phyloP scores from a whole-genome alignment of 2,888 invertebrate genomes.

The Epinotia ramella region DNA sequence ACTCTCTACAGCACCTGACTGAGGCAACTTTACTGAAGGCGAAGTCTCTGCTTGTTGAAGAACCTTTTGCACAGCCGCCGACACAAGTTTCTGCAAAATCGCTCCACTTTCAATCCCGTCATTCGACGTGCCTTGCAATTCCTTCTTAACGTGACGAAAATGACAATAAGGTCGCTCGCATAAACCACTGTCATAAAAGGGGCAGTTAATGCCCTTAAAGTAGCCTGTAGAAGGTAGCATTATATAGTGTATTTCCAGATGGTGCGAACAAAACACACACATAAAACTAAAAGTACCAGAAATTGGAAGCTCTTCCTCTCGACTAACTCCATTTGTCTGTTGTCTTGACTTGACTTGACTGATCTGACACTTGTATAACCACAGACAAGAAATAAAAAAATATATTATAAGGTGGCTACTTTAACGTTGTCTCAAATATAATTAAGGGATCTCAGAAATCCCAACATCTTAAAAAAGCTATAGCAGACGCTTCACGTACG shows the following conservation, averaged over 20 bases:
- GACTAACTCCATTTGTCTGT: conserved; percentile 14
- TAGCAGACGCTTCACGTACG: too few relatives aligned
- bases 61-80: conserved; percentile 87
- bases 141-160: conserved; percentile 93
- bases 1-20: conserved; percentile 46
- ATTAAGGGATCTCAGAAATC: not conserved
- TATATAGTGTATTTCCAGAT: conserved; percentile 53
- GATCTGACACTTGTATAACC: conserved; percentile 34
- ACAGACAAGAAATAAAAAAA: conserved; percentile 18
- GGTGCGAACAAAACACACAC: conserved; percentile 38
- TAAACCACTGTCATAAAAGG: conserved; percentile 91
- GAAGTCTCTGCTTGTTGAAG: conserved; percentile 78
- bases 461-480: too few relatives aligned
- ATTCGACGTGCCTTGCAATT: conserved; percentile 75
- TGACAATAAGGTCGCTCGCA: conserved; percentile 97
- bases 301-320: not conserved
- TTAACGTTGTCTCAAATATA: conserved; percentile 7
- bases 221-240: conserved; percentile 97
- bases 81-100: conserved; percentile 85
- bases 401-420: not conserved
- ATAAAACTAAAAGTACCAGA: conserved; percentile 26
- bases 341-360: too few relatives aligned
- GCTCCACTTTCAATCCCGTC: conserved; percentile 79
- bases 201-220: conserved; percentile 94
- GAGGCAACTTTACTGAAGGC: conserved; percentile 54